These are phyloP conservation scores for Myxocyprinus asiaticus DNA, from an alignment of 2,113 vertebrate species.

Conservation along the genomic window DNA sequence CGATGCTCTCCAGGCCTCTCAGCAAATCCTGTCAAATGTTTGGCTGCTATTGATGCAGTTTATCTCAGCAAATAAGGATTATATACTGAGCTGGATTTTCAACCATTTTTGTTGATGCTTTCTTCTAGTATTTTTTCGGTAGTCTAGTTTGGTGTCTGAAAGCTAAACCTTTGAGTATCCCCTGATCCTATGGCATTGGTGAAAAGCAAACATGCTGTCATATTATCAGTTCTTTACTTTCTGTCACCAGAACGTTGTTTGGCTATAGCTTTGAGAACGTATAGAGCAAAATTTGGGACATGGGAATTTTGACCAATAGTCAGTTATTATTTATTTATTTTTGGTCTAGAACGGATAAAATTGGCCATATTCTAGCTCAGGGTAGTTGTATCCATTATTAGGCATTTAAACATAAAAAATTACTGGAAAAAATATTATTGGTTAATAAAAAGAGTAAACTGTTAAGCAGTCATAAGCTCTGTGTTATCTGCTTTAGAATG, in stretches of 20 bases:
- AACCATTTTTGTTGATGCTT: constrained; percentile 60
- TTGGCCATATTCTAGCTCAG: too few species aligned
- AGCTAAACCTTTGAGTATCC: background rate
- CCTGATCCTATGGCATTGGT: background rate
- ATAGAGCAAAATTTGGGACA: background rate
- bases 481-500: too few species aligned
- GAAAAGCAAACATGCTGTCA: background rate
- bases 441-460: too few species aligned
- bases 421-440: too few species aligned
- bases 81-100: constrained; percentile 63
- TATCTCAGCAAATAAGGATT: constrained; percentile 77
- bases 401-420: too few species aligned
- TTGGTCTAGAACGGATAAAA: too few species aligned
- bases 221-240: background rate
- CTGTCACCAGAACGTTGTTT: background rate
- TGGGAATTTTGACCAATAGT: background rate
- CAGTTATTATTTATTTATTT: too few species aligned
- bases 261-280: background rate
- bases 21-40: constrained; percentile 78
- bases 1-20: constrained; percentile 65
- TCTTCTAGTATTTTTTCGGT: background rate
- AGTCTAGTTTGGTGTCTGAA: background rate
- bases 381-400: too few species aligned
- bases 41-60: constrained; percentile 74
- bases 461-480: too few species aligned